Base-by-base conservation (phyloP, 2,113 vertebrate genomes). In the Rhizomys pruinosus region DNA sequence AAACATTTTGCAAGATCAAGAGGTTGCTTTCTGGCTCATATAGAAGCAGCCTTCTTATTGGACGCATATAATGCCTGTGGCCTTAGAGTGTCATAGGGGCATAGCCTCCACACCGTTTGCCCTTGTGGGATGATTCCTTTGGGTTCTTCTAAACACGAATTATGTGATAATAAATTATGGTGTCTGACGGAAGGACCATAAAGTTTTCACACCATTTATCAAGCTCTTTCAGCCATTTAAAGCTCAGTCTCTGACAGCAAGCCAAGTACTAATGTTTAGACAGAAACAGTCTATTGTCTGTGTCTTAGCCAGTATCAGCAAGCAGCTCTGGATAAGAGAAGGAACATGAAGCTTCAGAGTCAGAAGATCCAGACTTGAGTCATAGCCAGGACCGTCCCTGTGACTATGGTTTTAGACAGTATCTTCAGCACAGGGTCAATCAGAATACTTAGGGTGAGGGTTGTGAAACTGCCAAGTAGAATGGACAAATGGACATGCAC, bases 1-100 rank as follows among this genome's bases (percentile, higher is more conserved):
- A 98, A 98, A 98, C 98, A 97, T 98, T 98, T 98, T 98, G 95
- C 96, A 97, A 98, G 98, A 98, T 98, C 98, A 98, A 97, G 98
- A 98, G 98, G 97, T 98, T 97, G 98, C 90, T 98, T 97, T 96
- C 94, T 96, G 20, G 63, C 93, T 96, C 2, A 61, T 96, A 89
- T 96, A 89, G 93, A 97, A 96, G 96, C 90, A 44, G 81, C 96
- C 96, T 97, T 98, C 97, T 98, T 98, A 98, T 98, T 98, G 97
- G 97, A 97, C 98, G 97, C 98, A 97, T 98, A 97, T 97, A 96
- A 92, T 92, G 96, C 96, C 97, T 96, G 86, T 97, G 97, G 95
- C 95, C 98, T 97, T 92, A 55, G 93, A 87, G 94, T 96, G 97
- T 97, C 96, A 96, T 90, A 96, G 96, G 98, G 97, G 96, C 95